Evolutionary conservation across 2,113 vertebrate species (phyloP), one percentile per base, ranked within the genome.

Genomic region (Platycercus adscitus): DNA sequence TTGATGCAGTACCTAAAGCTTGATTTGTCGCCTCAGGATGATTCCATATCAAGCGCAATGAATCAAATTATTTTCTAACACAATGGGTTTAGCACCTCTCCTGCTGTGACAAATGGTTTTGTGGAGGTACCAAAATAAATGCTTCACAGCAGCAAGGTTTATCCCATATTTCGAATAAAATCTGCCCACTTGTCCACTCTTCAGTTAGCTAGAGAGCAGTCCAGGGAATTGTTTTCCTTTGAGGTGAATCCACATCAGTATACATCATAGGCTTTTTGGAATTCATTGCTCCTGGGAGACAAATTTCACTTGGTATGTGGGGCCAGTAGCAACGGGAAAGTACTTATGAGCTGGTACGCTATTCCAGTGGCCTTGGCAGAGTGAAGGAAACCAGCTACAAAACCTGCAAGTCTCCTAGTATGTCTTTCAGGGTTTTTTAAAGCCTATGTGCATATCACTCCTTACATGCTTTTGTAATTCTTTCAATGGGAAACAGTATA

Each of bases 1-100:
- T 35, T 65, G 84, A 58, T 89, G 70, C 66, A 65, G 29, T 66
- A 39, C 71, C 94, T 70, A 31, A 68, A 96, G 46, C 79, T 90
- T 90, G 82, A 83, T 88, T 85, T 96, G 68, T 86, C n/a, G 7
- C 64, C 25, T 66, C 7, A 3, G 50, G 88, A 93, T 78, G 79
- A 93, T 88, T 95, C 93, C 76, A 65, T 69, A 93, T 82, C 94
- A 96, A 96, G 94, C 89, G 68, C 56, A 55, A 71, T n/a, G 89
- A 95, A 96, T 97, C 91, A 92, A 92, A 94, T 96, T 86, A 91
- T 95, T 97, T 97, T 95, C 75, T 87, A 93, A 70, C 95, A 96
- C 81, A 95, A 94, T 93, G 64, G 79, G 35, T 43, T 95, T 95
- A 95, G 50, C 78, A 93, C 68, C 91, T 97, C 65, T 88, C 44